A percentile compares a stretch with the other conserved stretches of the same genome.
phyloP scores from a whole-genome alignment of 2,113 vertebrate species.

The Irena cyanogastra region DNA sequence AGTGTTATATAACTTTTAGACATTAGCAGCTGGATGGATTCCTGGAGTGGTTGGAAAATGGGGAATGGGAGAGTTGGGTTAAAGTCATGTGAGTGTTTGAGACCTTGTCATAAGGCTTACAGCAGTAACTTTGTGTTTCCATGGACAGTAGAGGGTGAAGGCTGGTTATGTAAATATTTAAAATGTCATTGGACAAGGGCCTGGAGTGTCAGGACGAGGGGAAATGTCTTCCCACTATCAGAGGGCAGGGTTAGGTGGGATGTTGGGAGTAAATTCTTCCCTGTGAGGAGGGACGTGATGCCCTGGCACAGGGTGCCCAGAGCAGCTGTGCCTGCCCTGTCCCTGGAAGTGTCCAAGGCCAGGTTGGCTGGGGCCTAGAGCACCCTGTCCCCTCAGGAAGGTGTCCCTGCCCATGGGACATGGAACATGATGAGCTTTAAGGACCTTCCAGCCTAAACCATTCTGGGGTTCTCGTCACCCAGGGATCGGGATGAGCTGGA shows the following conservation, averaged over 20 bases:
- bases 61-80: background rate
- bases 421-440: background rate
- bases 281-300: background rate
- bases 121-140: background rate
- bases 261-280: background rate
- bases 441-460: background rate
- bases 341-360: background rate
- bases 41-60: background rate
- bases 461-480: fast-evolving
- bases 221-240: background rate
- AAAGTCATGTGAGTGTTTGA: background rate
- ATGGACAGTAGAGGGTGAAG: background rate
- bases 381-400: background rate
- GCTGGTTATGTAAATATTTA: background rate
- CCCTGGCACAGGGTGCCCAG: background rate
- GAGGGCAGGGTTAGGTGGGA: background rate
- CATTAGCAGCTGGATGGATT: background rate
- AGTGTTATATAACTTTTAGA: background rate
- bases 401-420: background rate
- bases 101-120: background rate
- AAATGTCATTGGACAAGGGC: background rate
- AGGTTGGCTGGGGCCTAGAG: fast-evolving
- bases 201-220: background rate
- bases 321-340: background rate
- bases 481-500: fast-evolving